Base-by-base conservation (phyloP, 2,888 invertebrate species). In the Malacosoma neustria region DNA sequence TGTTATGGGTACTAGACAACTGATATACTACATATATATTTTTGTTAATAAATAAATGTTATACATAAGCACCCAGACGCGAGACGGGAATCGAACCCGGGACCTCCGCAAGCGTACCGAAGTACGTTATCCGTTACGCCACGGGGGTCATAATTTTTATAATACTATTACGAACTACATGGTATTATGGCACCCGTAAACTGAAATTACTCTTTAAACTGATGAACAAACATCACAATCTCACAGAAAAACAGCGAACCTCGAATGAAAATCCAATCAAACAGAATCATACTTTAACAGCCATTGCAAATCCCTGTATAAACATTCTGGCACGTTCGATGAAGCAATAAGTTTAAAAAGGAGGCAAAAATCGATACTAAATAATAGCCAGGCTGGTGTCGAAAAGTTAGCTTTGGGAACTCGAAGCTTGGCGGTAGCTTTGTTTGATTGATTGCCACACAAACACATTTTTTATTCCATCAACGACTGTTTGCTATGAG, bases 391-490 rank as follows among this genome's bases (percentile, higher is more conserved):
- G 48, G 48, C 50, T 61, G 22, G 62, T 65, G 72, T 67, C 54
- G 54, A 58, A 71, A 75, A 75, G 79, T 79, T 75, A 67, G 72
- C 75, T 68, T 71, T 72, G 62, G 63, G 62, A 56, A 54, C 65
- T 54, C 62, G 57, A 54, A 64, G 60, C 55, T 60, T 58, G 57
- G 45, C 37, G 59, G 64, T 54, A 57, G 74, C 72, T 70, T 72
- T 79, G 75, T 81, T 75, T 79, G 82, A 81, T 76, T 77, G 81
- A 82, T 80, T 79, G 81, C 74, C 72, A 72, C 64, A 68, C 76
- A 79, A 77, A 79, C 72, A 77, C 43, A 47, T 71, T 73, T 76
- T 63, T 76, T 76, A 72, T 70, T 73, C 68, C 59, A 66, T 70
- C 66, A 39, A 41, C 45, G 44, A 41, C 35, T 76, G 66, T 74